Conservation (phyloP, 2,888 invertebrate genomes). For the Epinotia ramella region DNA sequence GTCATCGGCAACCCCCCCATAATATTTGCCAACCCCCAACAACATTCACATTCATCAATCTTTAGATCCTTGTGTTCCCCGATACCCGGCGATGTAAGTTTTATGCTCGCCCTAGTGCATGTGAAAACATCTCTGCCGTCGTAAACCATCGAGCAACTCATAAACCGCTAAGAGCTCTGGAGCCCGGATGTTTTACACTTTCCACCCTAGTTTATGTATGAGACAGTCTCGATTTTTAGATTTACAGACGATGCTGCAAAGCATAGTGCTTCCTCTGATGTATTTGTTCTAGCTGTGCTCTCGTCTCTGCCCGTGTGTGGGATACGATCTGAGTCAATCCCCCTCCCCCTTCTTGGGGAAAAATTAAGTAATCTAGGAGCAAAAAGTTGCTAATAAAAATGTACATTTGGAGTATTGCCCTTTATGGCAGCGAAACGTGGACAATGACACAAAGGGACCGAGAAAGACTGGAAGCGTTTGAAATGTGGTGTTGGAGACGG, state of each 20-base stretch:
- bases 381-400: too few relatives aligned
- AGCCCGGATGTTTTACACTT: constrained; percentile 5
- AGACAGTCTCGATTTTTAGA: not conserved
- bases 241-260: not conserved
- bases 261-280: too few relatives aligned
- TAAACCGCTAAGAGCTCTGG: constrained; percentile 35
- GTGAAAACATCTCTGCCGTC: constrained; percentile 31
- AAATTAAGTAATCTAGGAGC: too few relatives aligned
- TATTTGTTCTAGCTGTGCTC: too few relatives aligned
- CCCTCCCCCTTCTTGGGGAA: too few relatives aligned
- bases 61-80: constrained; percentile 22
- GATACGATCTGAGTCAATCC: too few relatives aligned
- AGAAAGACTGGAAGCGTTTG: too few relatives aligned
- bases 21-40: not conserved
- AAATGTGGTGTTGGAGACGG: too few relatives aligned
- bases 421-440: too few relatives aligned
- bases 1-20: not conserved
- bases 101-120: constrained; percentile 32
- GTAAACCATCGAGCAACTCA: constrained; percentile 40
- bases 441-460: too few relatives aligned
- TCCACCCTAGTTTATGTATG: constrained; percentile 6
- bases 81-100: constrained; percentile 28
- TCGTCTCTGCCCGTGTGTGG: too few relatives aligned
- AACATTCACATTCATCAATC: not conserved
- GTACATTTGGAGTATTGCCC: too few relatives aligned